Base-by-base conservation (phyloP, 2,113 vertebrate species). In the Oryctolagus cuniculus region DNA sequence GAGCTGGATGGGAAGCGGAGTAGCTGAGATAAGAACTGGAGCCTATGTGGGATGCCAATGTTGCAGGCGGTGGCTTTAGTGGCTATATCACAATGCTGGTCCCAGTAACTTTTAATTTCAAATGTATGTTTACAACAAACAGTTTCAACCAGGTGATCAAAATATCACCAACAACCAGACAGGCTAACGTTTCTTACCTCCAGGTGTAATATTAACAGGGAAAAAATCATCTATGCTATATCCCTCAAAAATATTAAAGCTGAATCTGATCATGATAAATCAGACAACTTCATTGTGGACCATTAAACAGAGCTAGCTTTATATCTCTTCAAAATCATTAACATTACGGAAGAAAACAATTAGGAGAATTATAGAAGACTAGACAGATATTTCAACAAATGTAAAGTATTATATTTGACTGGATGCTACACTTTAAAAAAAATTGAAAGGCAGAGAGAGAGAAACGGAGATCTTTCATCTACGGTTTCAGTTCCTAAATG, bases 201-300 rank as follows among this genome's bases (percentile, higher is more conserved):
- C 34, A 89, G 70, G 86, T 72, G 8, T 38, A 90, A 29, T 36
- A 8, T 3, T 61, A 69, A 8, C 15, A 3, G 44, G 12, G 1
- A 21, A 89, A 93, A 61, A 51, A 44, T 49, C 25, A 93, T 31
- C 29, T 64, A 94, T 61, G 10, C 19, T 79, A 1, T 79, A 75
- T 55, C 95, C 16, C 22, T 69, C 38, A 58, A n/a, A 96, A 93
- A 80, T 38, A 77, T 67, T 94, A 72, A 69, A 86, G 79, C 24
- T 74, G 24, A 90, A 83, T 95, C 29, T 91, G 91, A 77, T 49
- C 4, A 0, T 44, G 49, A 69, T 38, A 44, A 84, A 87, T 78
- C 22, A 53, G 74, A 8, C 21, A 78, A 93, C 27, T 69, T 64
- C 77, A 91, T 12, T 64, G 24, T 64, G 51, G 19, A 85, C 15